These are phyloP conservation scores for Diaprepes abbreviatus DNA, from an alignment of 2,888 invertebrate species.

Conservation along the genomic window DNA sequence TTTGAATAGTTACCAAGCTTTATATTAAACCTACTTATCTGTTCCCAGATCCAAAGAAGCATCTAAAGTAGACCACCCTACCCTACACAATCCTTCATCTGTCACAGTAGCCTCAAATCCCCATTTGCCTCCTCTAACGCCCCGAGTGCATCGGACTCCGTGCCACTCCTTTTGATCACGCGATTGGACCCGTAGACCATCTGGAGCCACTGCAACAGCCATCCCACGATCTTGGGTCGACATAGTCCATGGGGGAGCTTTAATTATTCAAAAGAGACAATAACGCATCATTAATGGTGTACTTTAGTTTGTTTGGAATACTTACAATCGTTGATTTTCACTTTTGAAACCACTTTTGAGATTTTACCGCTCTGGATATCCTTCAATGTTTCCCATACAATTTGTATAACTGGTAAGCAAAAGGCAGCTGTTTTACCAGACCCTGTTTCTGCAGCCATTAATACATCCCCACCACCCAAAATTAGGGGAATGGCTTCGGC, in stretches of 20 bases:
- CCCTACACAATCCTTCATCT: slow-evolving; percentile 96
- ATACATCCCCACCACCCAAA: slow-evolving; percentile 97
- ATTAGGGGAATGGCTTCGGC: slow-evolving; percentile 98
- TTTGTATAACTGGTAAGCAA: slow-evolving; percentile 97
- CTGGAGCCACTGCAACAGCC: slow-evolving; percentile 91
- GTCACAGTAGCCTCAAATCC: slow-evolving; percentile 93
- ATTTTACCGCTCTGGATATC: slow-evolving; percentile 86
- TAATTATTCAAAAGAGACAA: not conserved
- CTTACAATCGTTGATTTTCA: slow-evolving; percentile 55
- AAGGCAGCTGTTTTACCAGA: slow-evolving; percentile 99
- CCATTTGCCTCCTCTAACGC: slow-evolving; percentile 83
- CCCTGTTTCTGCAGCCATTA: slow-evolving; percentile 99
- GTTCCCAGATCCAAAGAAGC: slow-evolving; percentile 93
- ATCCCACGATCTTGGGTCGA: slow-evolving; percentile 90
- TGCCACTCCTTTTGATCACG: slow-evolving; percentile 95
- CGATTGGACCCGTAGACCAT: slow-evolving; percentile 93
- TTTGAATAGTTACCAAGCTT: not conserved
- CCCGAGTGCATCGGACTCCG: slow-evolving; percentile 91
- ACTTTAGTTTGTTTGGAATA: no score
- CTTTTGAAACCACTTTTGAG: slow-evolving; percentile 61
- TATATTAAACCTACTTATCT: slow-evolving; percentile 70
- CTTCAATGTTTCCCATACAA: slow-evolving; percentile 96
- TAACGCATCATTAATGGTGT: no score
- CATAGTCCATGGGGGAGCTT: slow-evolving; percentile 83
- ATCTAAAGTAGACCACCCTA: slow-evolving; percentile 93